phyloP scores from a whole-genome alignment of 2,113 vertebrate species.

The Catharus minimus region DNA sequence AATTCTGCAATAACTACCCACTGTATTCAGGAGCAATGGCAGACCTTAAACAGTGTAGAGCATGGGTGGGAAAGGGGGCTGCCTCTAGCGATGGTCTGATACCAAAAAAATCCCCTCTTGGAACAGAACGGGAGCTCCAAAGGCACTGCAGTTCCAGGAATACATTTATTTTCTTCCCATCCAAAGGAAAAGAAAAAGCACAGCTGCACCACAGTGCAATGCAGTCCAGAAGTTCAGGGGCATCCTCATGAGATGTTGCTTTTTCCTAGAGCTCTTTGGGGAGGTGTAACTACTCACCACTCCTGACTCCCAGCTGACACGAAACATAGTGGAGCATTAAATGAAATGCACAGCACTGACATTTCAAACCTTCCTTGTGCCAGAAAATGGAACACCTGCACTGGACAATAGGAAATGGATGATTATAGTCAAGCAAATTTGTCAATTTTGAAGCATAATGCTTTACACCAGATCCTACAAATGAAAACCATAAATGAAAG shows the following conservation, averaged over 20 bases:
- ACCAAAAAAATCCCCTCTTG: slow-evolving; percentile 28
- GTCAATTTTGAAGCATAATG: neutral
- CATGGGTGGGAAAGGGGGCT: neutral
- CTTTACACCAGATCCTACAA: neutral
- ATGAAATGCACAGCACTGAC: neutral
- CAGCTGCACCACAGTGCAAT: neutral
- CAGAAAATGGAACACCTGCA: slow-evolving; percentile 57
- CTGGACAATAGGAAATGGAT: slow-evolving; percentile 18
- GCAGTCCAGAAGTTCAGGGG: slow-evolving; percentile 4
- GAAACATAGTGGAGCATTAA: neutral
- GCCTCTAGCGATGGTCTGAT: neutral
- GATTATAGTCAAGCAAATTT: slow-evolving; percentile 2
- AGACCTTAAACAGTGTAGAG: neutral
- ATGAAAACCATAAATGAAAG: slow-evolving; percentile 9
- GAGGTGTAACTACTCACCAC: slow-evolving; percentile 24
- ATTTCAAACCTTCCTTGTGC: neutral
- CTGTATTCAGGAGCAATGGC: neutral
- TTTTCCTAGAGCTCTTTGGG: slow-evolving; percentile 19
- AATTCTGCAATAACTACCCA: neutral
- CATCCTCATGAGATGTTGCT: neutral
- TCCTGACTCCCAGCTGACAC: neutral
- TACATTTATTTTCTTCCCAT: neutral
- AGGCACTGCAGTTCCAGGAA: slow-evolving; percentile 5
- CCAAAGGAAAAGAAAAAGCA: neutral
- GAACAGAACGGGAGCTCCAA: slow-evolving; percentile 36